phyloP scores from a whole-genome alignment of 2,888 invertebrate species.

The Cistogaster globosa region DNA sequence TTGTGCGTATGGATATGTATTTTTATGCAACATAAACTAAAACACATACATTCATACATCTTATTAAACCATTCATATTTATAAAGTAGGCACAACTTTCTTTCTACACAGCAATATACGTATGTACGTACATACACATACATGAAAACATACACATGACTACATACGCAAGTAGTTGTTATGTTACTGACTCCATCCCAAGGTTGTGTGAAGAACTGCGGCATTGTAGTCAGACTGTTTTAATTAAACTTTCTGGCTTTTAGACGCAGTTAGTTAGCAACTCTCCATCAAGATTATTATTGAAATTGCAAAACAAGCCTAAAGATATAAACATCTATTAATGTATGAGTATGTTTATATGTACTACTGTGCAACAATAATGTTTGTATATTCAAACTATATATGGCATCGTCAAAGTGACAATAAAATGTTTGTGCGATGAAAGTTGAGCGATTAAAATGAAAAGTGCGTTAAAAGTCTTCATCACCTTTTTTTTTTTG shows the following conservation, averaged over 20 bases:
- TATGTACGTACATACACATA: neutral
- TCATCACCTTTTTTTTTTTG: constrained; percentile 19
- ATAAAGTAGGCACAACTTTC: constrained; percentile 64
- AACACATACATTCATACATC: constrained; percentile 15
- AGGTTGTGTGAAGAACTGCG: constrained; percentile 2
- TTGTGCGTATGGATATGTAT: too few relatives aligned
- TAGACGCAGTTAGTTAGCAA: constrained; percentile 47
- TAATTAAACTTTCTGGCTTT: constrained; percentile 43
- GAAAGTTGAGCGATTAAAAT: constrained; percentile 65
- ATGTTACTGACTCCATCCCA: constrained; percentile 32
- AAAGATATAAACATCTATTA: constrained; percentile 34
- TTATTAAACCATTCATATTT: constrained; percentile 35
- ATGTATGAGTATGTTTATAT: neutral
- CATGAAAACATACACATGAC: neutral
- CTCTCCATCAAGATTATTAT: constrained; percentile 53
- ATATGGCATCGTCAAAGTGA: constrained; percentile 61
- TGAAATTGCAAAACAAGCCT: constrained; percentile 50
- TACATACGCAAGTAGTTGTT: neutral
- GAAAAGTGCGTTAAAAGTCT: constrained; percentile 69
- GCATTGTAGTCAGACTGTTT: neutral
- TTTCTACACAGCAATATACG: neutral
- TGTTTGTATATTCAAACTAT: constrained; percentile 48
- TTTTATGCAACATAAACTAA: constrained; percentile 10
- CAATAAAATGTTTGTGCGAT: constrained; percentile 60
- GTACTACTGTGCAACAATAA: neutral